Evolutionary conservation across 64 coral and sea anemone species (phyloP).

Genomic region (Dendronephthya gigantea): DNA sequence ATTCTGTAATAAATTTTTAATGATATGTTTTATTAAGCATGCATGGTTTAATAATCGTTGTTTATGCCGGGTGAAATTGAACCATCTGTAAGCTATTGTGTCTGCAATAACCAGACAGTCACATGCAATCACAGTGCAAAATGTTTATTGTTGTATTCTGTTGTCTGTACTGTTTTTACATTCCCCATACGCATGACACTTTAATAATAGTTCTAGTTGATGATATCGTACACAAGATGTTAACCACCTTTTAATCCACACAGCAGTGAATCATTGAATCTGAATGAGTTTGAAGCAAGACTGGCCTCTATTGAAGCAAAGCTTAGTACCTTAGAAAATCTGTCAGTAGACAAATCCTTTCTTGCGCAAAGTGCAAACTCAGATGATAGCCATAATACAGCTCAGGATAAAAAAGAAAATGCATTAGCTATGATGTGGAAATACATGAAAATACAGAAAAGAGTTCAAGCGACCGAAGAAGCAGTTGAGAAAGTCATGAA

Average conservation of each 20-base stretch:
- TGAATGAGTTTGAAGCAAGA: neutral
- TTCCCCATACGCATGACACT: too few species aligned
- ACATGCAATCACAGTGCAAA: too few species aligned
- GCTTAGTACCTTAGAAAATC: neutral
- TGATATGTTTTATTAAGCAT: neutral
- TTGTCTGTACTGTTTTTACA: too few species aligned
- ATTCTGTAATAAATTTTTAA: neutral
- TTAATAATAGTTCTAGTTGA: too few species aligned
- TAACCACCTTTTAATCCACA: neutral
- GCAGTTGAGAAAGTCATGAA: neutral
- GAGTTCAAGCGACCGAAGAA: neutral
- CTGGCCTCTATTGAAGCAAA: neutral
- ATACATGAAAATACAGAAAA: neutral
- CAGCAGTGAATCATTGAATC: neutral
- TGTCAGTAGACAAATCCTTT: neutral
- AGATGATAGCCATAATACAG: neutral
- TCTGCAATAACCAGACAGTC: too few species aligned
- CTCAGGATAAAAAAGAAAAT: neutral
- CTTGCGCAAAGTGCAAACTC: neutral
- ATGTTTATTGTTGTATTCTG: too few species aligned
- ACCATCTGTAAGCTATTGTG: neutral
- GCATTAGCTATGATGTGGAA: conserved; percentile 2
- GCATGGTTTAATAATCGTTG: neutral
- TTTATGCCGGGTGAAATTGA: neutral
- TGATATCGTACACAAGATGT: too few species aligned